Evolutionary conservation across 2,113 vertebrate species (phyloP), one percentile per base, ranked within the genome.

Genomic region (Marmota flaviventris): DNA sequence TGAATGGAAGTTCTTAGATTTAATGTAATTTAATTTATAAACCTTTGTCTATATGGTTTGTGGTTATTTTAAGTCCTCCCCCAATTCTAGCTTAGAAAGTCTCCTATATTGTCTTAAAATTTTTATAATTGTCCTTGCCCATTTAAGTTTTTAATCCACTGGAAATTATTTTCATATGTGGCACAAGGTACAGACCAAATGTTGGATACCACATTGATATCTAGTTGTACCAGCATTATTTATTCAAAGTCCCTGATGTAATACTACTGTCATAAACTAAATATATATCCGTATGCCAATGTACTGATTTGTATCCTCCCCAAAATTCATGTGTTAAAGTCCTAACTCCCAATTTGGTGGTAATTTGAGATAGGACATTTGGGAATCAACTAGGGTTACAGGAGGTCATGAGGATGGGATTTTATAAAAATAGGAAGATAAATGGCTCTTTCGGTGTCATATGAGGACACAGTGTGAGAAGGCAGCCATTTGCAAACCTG

Each of bases 1-100:
- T 76, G 70, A 92, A 63, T 56, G 53, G 25, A 39, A 22, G 37
- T 72, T 81, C 70, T 96, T 73, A n/a, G 58, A 94, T 84, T 95
- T 88, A 77, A 83, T 69, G 11, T 27, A 32, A 45, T 69, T 96
- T 88, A 72, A 77, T 65, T 93, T 81, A 77, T 67, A 39, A n/a
- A 29, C 86, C 29, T 94, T 86, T 89, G 51, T 73, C 34, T 75
- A 25, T 45, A 48, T 70, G 34, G 10, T 65, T 69, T 89, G 37
- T 91, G n/a, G 45, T 45, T 45, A 45, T 45, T 45, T 45, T 45
- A 94, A 39, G 86, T 11, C 1, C 13, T 92, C 22, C 20, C 27
- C 34, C 83, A 69, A 72, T 65, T 10, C n/a, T 24, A 27, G 27
- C 29, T 58, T 81, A 73, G 42, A 65, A 91, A 88, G 18, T 79